Conservation (phyloP, 2,113 vertebrate genomes). For the rabbit (Oryctolagus cuniculus) region mOryCun1.1 NC_091435.1:132911001-132911500, state of each 20-base stretch:
- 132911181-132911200: not conserved
- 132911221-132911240: not conserved
- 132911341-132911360: not conserved
- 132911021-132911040: not conserved
- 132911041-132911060: not conserved
- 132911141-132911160: not conserved
- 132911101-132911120: not conserved
- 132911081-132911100: constrained; percentile 36
- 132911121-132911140: not conserved
- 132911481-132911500: not conserved
- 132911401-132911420: not conserved
- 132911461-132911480: not conserved
- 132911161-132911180: not conserved
- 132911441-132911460: not conserved
- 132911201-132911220: not conserved
- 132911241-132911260: not conserved
- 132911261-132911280: not conserved
- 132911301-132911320: not conserved
- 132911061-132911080: not conserved
- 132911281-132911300: not conserved
- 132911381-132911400: not conserved
- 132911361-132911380: not conserved
- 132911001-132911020: not conserved
- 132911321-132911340: not conserved
- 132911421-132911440: not conserved